Evolutionary conservation across 2,113 vertebrate species (phyloP).

Genomic region (Aythya baeri): DNA sequence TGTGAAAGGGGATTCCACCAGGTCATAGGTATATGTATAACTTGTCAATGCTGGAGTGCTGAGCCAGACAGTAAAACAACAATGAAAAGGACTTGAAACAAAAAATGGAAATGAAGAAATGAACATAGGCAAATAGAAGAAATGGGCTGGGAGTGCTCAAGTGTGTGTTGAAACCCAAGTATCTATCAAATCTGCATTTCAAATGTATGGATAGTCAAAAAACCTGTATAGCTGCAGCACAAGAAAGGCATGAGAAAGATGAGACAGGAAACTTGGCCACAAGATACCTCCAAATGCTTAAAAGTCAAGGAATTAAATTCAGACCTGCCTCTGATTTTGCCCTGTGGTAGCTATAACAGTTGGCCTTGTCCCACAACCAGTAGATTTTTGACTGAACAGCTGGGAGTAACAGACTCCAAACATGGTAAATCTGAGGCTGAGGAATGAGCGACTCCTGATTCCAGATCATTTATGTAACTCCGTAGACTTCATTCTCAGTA

Average conservation of each 20-base stretch:
- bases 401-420: background rate
- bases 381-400: background rate
- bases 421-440: background rate
- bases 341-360: fast-evolving
- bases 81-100: background rate
- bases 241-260: background rate
- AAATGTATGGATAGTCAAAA: background rate
- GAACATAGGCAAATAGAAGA: background rate
- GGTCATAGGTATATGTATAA: background rate
- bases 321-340: background rate
- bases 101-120: background rate
- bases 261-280: background rate
- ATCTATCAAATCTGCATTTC: background rate
- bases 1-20: background rate
- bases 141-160: background rate
- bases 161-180: background rate
- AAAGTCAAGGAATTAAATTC: background rate
- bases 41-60: background rate
- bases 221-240: background rate
- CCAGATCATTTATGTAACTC: background rate
- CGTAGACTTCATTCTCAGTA: background rate
- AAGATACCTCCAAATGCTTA: background rate
- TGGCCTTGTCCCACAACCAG: background rate
- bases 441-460: background rate
- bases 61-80: background rate